Conservation (phyloP, 64 coral and sea anemone genomes). For the Actinia equina region DNA sequence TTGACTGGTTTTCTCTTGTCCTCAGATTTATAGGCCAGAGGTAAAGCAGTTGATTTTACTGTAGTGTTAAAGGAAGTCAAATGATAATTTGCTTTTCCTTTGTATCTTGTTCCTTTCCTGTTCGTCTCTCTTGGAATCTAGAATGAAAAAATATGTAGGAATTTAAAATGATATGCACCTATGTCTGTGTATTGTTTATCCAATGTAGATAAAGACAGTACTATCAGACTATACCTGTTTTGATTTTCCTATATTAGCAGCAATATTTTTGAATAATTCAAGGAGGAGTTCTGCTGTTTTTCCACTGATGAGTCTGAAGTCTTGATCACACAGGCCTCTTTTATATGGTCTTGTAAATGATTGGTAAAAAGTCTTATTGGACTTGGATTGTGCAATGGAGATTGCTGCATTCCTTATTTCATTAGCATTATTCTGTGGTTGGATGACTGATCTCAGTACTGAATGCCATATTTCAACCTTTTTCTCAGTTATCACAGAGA, state of each 20-base stretch:
- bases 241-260: constrained; percentile 45
- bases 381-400: constrained; percentile 19
- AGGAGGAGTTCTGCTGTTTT: constrained; percentile 44
- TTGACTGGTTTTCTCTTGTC: background rate
- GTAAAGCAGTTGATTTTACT: constrained; percentile 22
- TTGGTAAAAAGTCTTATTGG: constrained; percentile 13
- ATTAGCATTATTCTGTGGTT: constrained; percentile 23
- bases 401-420: constrained; percentile 56
- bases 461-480: constrained; percentile 81
- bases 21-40: constrained; percentile 26
- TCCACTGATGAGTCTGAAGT: constrained; percentile 13
- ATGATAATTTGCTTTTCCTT: constrained; percentile 24
- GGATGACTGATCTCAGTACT: constrained; percentile 17
- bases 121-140: constrained; percentile 23
- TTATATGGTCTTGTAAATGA: constrained; percentile 36
- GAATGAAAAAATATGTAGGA: background rate
- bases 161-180: background rate
- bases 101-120: background rate
- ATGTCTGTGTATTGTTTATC: background rate
- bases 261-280: constrained; percentile 22
- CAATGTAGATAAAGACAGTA: background rate
- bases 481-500: constrained; percentile 53
- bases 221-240: constrained; percentile 8
- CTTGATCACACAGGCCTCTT: constrained; percentile 25
- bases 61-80: constrained; percentile 16